Conservation (phyloP, 1,140 invertebrate genomes). For the Conus ventricosus region DNA sequence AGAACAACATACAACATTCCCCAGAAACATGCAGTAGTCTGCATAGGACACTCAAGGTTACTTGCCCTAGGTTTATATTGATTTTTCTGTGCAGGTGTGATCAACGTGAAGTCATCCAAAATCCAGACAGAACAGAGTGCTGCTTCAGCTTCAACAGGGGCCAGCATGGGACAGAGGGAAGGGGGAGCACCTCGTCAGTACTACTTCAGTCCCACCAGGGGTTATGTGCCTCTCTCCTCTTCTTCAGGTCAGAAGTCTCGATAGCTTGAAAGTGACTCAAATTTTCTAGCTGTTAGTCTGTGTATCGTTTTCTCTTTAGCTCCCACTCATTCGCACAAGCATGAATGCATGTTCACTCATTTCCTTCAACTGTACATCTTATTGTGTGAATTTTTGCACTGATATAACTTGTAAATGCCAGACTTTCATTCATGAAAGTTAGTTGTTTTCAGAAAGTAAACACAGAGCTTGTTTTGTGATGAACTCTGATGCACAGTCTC, state of each 20-base stretch:
- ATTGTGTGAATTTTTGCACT: too few relatives aligned
- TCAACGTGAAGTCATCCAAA: constrained; percentile 59
- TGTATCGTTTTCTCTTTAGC: neutral
- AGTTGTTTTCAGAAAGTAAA: too few relatives aligned
- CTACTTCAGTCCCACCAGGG: constrained; percentile 65
- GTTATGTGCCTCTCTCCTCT: constrained; percentile 58
- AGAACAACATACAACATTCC: too few relatives aligned
- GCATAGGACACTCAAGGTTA: too few relatives aligned
- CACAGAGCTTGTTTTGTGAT: too few relatives aligned
- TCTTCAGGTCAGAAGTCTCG: constrained; percentile 30
- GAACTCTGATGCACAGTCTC: too few relatives aligned
- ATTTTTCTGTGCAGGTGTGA: constrained; percentile 22
- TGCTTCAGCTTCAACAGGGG: neutral
- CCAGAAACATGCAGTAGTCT: too few relatives aligned
- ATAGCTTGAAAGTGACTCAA: neutral
- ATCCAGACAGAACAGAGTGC: constrained; percentile 52
- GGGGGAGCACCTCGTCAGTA: constrained; percentile 53
- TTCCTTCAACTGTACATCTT: too few relatives aligned
- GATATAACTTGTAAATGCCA: too few relatives aligned
- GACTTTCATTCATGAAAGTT: too few relatives aligned
- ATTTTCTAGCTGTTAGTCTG: neutral
- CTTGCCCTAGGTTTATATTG: too few relatives aligned
- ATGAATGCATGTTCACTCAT: too few relatives aligned
- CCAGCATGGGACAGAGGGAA: neutral
- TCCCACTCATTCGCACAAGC: neutral